Evolutionary conservation across 2,888 invertebrate species (phyloP), one percentile per base, ranked within the genome.

Genomic region (Elysia crispata): DNA sequence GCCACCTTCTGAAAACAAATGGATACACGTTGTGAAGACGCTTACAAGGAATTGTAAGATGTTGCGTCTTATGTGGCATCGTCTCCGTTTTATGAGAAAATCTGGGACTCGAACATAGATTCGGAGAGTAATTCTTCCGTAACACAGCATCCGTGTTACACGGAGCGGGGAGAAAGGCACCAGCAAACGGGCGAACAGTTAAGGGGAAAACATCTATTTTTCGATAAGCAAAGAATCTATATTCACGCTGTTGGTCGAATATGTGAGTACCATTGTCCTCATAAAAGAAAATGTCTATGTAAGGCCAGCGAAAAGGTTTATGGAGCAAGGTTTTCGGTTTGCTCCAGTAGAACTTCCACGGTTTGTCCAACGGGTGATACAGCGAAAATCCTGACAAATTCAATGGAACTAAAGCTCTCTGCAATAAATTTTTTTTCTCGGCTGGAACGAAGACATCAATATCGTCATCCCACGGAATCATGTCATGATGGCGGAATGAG

Each of bases 261-360:
- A 89, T 80, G 79, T 89, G 87, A 3, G 86, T 88, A 11, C 60
- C 76, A 75, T 89, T 87, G 73, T 85, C 86, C 1, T 31, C 69
- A 79, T 84, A 88, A 82, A 89, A 87, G 80, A 87, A 88, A 23
- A 89, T 86, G 80, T 89, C 89, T 28, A 89, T 80, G 77, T 85
- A 88, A 31, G 89, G 89, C 88, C 87, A 89, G 11, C 84, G 85
- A 77, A 83, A 86, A 13, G 81, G 82, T 77, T 82, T 82, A 66
- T 83, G 74, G 1, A 81, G 60, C 1, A 87, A 70, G 13, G 84
- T 83, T 20, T 82, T 76, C 28, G 74, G 1, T 0, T 76, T 72
- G 23, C 77, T 73, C 28, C 84, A 81, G 75, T 84, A 87, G 69
- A 87, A 87, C 72, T 88, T 87, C 87, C 87, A 88, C 62, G 84